phyloP scores from a whole-genome alignment of 2,888 invertebrate genomes.

The Lasioglossum vierecki region DNA sequence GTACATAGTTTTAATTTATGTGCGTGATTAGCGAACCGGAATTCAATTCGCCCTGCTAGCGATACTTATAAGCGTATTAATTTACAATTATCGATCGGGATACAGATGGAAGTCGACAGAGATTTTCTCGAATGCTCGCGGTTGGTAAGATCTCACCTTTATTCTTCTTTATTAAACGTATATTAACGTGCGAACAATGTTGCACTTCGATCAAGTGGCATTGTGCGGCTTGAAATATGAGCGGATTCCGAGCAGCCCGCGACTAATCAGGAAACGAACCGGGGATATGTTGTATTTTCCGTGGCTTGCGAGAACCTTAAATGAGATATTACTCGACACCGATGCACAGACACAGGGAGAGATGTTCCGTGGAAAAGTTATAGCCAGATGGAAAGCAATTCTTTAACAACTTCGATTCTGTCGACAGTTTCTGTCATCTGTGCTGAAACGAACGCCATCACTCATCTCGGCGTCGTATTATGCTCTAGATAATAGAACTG shows the following conservation, averaged over 20 bases:
- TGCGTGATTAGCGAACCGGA: neutral
- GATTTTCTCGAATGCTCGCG: neutral
- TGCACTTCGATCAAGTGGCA: neutral
- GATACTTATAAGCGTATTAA: neutral
- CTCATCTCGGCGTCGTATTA: neutral
- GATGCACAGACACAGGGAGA: neutral
- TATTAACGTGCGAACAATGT: neutral
- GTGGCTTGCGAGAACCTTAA: neutral
- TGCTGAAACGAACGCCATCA: neutral
- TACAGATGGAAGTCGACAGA: neutral
- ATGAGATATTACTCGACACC: neutral
- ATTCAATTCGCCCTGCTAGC: neutral
- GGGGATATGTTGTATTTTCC: neutral
- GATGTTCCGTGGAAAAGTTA: neutral
- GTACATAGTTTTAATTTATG: neutral
- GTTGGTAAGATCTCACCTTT: neutral
- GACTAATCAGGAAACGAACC: neutral
- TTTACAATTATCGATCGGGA: neutral
- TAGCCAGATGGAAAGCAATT: neutral
- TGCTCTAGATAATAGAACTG: neutral
- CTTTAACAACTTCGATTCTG: neutral
- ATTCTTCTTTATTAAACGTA: neutral
- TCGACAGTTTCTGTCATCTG: neutral
- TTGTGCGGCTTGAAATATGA: neutral
- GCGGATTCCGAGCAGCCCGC: neutral